phyloP scores from a whole-genome alignment of 2,888 invertebrate species.

The Leucoma salicis region DNA sequence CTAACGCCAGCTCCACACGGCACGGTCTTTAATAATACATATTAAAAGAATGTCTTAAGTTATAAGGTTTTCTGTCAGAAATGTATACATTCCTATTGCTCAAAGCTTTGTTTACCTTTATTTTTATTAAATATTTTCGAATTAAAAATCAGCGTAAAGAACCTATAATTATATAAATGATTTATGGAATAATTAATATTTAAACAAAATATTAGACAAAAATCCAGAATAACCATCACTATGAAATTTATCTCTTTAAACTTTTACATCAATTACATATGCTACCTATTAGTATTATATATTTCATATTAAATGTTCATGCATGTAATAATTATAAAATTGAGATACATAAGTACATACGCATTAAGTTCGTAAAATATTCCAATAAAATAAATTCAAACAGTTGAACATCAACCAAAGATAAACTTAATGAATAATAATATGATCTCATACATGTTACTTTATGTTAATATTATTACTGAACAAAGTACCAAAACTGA shows the following conservation, averaged over 20 bases:
- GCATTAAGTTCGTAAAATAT: conserved; percentile 35
- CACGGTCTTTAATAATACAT: too few relatives aligned
- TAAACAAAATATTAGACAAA: not conserved
- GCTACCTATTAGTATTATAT: conserved; percentile 22
- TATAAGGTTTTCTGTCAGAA: too few relatives aligned
- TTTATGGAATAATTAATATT: conserved; percentile 1
- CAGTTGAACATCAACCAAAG: not conserved
- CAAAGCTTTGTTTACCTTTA: too few relatives aligned
- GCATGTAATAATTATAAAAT: conserved; percentile 31
- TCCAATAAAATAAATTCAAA: not conserved
- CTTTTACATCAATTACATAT: conserved; percentile 1
- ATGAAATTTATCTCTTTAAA: not conserved
- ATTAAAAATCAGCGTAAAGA: too few relatives aligned
- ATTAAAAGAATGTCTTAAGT: too few relatives aligned
- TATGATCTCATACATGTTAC: conserved; percentile 38
- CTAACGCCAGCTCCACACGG: too few relatives aligned
- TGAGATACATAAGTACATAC: conserved; percentile 34
- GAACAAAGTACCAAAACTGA: conserved; percentile 28
- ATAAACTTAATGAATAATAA: conserved; percentile 46
- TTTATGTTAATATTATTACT: conserved; percentile 43
- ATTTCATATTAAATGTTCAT: conserved; percentile 21
- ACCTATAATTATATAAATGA: conserved; percentile 20
- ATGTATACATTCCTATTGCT: too few relatives aligned
- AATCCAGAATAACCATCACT: not conserved
- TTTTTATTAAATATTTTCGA: too few relatives aligned